These are phyloP conservation scores for Cuniculus paca DNA, from an alignment of 2,797 vertebrate species.

Conservation along the genomic window DNA sequence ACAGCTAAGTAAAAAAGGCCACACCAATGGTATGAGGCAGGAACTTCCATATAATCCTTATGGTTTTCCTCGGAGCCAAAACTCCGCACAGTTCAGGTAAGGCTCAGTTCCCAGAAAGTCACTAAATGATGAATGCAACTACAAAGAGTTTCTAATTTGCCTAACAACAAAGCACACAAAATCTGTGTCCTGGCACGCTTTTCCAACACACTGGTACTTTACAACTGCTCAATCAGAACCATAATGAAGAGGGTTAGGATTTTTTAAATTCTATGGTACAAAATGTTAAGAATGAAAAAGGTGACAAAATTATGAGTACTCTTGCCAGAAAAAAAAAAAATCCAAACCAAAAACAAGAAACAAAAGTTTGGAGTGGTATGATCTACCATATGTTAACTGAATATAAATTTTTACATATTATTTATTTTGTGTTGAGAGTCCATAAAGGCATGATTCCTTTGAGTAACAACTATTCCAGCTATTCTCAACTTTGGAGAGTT, in stretches of 20 bases:
- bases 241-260: not conserved
- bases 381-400: not conserved
- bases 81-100: not conserved
- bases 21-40: not conserved
- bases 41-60: conserved; percentile 42
- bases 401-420: not conserved
- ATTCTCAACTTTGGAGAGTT: not conserved
- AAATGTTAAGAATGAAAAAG: conserved; percentile 35
- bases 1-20: not conserved
- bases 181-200: conserved; percentile 4
- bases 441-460: not conserved
- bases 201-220: not conserved
- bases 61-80: not conserved
- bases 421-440: not conserved
- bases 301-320: not conserved
- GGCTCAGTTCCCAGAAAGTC: conserved; percentile 59
- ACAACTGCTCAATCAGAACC: conserved; percentile 48
- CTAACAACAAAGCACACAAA: not conserved
- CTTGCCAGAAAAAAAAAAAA: not conserved
- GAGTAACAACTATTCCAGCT: not conserved
- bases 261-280: conserved; percentile 24
- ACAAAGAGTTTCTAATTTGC: conserved; percentile 59
- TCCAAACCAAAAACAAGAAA: not conserved
- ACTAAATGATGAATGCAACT: conserved; percentile 74
- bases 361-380: not conserved